Evolutionary conservation across 2,888 invertebrate species (phyloP), one percentile per base, ranked within the genome.

Genomic region (Alsophila aescularia): DNA sequence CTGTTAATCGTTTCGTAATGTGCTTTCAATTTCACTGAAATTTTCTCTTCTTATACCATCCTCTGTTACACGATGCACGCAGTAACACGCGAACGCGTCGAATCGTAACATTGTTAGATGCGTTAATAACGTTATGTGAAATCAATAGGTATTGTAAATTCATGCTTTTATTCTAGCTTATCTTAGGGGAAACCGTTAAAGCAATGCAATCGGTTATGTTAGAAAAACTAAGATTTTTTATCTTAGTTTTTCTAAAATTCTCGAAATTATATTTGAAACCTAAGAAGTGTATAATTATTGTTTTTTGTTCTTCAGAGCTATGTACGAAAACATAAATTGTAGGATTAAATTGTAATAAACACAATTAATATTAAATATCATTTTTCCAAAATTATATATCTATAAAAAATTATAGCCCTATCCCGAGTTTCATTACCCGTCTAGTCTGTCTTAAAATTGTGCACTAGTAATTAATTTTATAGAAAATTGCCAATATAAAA

Each of bases 1-100:
- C 41, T 18, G 40, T 13, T 36, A 37, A 45, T 55, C 3, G 15
- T 12, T 16, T 39, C 15, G 36, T 48, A 43, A 48, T 43, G 27
- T 13, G 49, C 44, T 52, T 49, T 57, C 49, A 39, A 47, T 50
- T 49, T 56, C 56, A 47, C 34, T 56, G 37, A 53, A 44, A 60
- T 52, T 60, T 62, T 65, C 60, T 54, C 59, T 62, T 62, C 62
- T 60, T 52, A 58, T 53, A 53, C 49, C 59, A 60, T 41, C 27
- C 7, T 32, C 13, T 47, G 27, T 41, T 53, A 60, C 60, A 48
- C 52, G 50, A 36, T 18, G 29, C 62, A 62, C 58, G 62, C 62
- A 58, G 2, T 9, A 42, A 14, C 52, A 59, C 50, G 52, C 48
- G 35, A 50, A 50, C 36, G 14, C 47, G 37, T 24, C 13, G 13